Conservation (phyloP, 2,797 vertebrate genomes). For the Myiotriccus ornatus region DNA sequence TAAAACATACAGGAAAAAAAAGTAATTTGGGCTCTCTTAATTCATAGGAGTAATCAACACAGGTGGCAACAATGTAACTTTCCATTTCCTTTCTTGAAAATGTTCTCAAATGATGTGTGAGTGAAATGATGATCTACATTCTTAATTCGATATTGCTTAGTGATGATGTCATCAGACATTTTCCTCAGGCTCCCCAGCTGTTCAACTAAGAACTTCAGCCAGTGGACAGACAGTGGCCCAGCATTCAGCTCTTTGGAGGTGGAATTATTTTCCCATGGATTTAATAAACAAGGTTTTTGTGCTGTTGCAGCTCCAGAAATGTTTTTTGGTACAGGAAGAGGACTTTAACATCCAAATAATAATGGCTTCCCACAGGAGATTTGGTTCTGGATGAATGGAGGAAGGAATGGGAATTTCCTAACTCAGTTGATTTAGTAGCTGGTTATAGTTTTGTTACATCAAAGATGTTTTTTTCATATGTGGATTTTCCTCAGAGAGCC, state of each 20-base stretch:
- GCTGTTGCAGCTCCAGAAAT: conserved; percentile 47
- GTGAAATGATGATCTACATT: conserved; percentile 51
- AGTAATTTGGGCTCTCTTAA: background rate
- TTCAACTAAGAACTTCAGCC: background rate
- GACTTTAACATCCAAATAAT: conserved; percentile 69
- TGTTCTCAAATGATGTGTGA: conserved; percentile 34
- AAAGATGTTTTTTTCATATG: conserved; percentile 73
- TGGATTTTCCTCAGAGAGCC: conserved; percentile 64
- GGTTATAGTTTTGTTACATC: conserved; percentile 65
- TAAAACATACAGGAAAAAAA: background rate
- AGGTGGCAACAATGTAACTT: conserved; percentile 63
- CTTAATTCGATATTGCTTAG: conserved; percentile 17
- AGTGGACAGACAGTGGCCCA: conserved; percentile 24
- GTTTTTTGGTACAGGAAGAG: conserved; percentile 60
- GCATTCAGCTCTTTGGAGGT: conserved; percentile 12
- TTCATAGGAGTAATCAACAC: conserved; percentile 41
- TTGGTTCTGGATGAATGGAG: conserved; percentile 62
- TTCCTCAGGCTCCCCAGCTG: conserved; percentile 30
- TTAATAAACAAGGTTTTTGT: conserved; percentile 57
- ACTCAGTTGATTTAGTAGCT: conserved; percentile 69
- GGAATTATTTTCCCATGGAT: conserved; percentile 59
- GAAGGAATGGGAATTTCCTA: conserved; percentile 65
- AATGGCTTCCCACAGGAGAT: conserved; percentile 67
- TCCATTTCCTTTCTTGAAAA: conserved; percentile 68
- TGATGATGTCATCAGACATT: conserved; percentile 48